Evolutionary conservation across 2,113 vertebrate species (phyloP).

Genomic region (Himantopus leucocephalus): DNA sequence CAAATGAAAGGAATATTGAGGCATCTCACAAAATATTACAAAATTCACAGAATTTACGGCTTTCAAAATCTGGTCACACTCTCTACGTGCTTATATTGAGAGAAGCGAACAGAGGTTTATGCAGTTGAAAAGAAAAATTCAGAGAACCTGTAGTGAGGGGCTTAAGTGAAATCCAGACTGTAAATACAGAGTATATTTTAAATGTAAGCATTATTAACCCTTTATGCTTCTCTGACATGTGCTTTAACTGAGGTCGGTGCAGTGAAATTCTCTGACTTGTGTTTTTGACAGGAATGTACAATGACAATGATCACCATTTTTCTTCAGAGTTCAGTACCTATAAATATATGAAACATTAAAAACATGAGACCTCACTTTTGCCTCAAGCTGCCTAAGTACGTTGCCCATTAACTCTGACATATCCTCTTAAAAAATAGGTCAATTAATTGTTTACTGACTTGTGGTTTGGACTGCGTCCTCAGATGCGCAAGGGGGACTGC

Average conservation of each 20-base stretch:
- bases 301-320: background rate
- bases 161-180: constrained; percentile 12
- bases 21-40: background rate
- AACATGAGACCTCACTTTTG: constrained; percentile 30
- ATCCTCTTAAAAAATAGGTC: background rate
- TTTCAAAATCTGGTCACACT: background rate
- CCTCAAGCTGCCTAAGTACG: constrained; percentile 34
- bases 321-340: constrained; percentile 34
- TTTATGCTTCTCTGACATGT: background rate
- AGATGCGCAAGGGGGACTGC: background rate
- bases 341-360: constrained; percentile 47
- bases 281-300: constrained; percentile 35
- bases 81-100: background rate
- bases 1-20: background rate
- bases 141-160: background rate
- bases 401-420: background rate
- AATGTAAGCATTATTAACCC: constrained; percentile 30
- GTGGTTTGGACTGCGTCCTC: background rate
- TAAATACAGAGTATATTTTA: constrained; percentile 23
- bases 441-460: constrained; percentile 31
- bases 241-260: constrained; percentile 1
- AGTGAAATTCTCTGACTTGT: constrained; percentile 25
- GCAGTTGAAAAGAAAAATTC: background rate
- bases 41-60: background rate
- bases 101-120: background rate